These are phyloP conservation scores for Buteo buteo DNA, from an alignment of 2,113 vertebrate genomes.

Conservation along the genomic window DNA sequence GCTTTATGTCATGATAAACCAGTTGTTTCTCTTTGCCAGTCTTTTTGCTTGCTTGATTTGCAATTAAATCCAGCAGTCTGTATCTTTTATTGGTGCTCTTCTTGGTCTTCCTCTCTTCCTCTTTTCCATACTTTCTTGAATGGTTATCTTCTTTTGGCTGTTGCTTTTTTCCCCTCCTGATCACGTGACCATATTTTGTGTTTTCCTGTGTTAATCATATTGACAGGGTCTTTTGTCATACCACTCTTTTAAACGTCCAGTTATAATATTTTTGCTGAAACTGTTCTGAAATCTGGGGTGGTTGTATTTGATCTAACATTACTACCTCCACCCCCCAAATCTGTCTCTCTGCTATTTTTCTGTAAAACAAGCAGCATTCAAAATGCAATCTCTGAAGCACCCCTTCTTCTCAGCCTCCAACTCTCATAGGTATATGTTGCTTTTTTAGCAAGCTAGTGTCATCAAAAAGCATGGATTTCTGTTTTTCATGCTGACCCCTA, in stretches of 20 bases:
- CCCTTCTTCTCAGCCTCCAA: not conserved
- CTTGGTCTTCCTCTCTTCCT: not conserved
- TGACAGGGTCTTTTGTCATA: not conserved
- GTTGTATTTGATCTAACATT: not conserved
- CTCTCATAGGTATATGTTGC: not conserved
- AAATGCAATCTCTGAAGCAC: not conserved
- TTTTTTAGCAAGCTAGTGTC: not conserved
- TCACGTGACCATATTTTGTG: not conserved
- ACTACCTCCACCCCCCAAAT: not conserved
- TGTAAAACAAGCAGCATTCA: not conserved
- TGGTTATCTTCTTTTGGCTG: not conserved
- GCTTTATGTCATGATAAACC: not conserved
- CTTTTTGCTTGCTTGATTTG: not conserved
- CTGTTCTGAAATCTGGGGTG: not conserved
- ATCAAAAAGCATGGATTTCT: not conserved
- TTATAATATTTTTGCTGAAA: not conserved
- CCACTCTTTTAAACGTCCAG: not conserved
- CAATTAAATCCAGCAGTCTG: not conserved
- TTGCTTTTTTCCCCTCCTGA: not conserved
- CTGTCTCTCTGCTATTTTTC: not conserved
- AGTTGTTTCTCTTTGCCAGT: not conserved
- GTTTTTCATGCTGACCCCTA: not conserved
- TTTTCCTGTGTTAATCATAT: not conserved
- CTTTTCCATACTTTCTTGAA: not conserved
- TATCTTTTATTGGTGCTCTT: not conserved